These are phyloP conservation scores for Amblyraja radiata DNA, from an alignment of 2,797 vertebrate species.

Conservation along the genomic window DNA sequence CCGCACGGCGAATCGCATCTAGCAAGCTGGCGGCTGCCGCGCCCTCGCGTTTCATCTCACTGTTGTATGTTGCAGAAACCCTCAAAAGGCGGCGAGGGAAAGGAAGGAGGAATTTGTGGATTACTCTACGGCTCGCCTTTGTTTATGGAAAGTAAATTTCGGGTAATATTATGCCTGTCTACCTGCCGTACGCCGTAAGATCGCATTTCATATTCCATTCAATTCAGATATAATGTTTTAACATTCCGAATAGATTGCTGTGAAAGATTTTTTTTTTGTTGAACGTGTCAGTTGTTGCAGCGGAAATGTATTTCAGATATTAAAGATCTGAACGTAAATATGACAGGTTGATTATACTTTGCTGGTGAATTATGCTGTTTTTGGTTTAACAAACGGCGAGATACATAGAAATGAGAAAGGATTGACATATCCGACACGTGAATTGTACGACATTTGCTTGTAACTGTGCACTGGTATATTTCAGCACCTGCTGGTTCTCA, in stretches of 20 bases:
- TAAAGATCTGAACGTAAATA: neutral
- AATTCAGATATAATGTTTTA: neutral
- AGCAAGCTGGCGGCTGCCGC: neutral
- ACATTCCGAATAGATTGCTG: neutral
- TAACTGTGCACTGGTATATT: neutral
- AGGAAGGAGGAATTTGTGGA: neutral
- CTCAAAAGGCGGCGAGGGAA: slow-evolving; percentile 4
- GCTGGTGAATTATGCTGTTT: no score
- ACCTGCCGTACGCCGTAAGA: slow-evolving; percentile 7
- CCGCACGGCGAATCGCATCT: neutral
- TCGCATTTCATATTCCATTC: slow-evolving; percentile 9
- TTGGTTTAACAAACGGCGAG: neutral
- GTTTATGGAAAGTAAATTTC: neutral
- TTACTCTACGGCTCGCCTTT: neutral
- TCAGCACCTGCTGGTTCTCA: neutral
- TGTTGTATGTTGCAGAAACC: neutral
- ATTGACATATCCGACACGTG: no score
- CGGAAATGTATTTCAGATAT: neutral
- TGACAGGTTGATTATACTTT: neutral
- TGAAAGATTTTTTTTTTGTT: neutral
- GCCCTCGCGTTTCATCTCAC: slow-evolving; percentile 11
- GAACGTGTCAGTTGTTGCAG: neutral
- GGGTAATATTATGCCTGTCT: neutral
- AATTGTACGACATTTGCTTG: neutral
- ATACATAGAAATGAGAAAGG: neutral